Conservation (phyloP, 2,888 invertebrate species). For the Drosophila parthenogenetica region DNA sequence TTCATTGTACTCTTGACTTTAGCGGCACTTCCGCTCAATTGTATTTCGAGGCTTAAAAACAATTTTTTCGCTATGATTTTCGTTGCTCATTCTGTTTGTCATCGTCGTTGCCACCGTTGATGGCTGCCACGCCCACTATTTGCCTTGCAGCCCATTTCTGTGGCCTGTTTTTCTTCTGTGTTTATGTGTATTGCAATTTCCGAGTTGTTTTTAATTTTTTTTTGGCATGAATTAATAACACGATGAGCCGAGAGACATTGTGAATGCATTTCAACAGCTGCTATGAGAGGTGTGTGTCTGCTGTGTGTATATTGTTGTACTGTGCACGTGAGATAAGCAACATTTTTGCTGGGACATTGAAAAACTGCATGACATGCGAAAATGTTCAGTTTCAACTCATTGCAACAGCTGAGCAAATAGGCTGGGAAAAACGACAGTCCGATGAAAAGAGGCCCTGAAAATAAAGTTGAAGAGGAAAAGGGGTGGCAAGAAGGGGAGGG, state of each 20-base stretch:
- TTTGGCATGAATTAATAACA: conserved; percentile 32
- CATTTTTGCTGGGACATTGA: conserved; percentile 49
- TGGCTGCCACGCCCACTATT: conserved; percentile 17
- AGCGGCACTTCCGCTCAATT: conserved; percentile 57
- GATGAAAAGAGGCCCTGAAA: background rate
- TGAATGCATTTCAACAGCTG: conserved; percentile 22
- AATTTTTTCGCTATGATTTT: conserved; percentile 7
- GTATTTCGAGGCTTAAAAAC: conserved; percentile 30
- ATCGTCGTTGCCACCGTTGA: conserved; percentile 24
- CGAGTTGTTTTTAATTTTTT: conserved; percentile 35
- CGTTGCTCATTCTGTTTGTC: conserved; percentile 19
- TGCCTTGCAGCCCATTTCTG: conserved; percentile 7
- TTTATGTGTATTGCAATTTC: conserved; percentile 39
- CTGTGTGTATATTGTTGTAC: conserved; percentile 26
- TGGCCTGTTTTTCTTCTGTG: conserved; percentile 2
- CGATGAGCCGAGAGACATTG: conserved; percentile 26
- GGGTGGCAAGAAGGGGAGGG: background rate
- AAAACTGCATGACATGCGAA: conserved; percentile 47
- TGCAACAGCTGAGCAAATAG: conserved; percentile 53
- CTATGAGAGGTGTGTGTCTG: background rate
- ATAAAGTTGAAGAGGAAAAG: background rate
- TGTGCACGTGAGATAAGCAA: conserved; percentile 72
- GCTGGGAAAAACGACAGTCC: background rate
- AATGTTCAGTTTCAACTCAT: conserved; percentile 31
- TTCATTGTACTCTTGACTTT: conserved; percentile 27